Evolutionary conservation across 2,113 vertebrate genomes (phyloP), one percentile per base, ranked within the genome.

Genomic region (Hippocampus guttulatus): DNA sequence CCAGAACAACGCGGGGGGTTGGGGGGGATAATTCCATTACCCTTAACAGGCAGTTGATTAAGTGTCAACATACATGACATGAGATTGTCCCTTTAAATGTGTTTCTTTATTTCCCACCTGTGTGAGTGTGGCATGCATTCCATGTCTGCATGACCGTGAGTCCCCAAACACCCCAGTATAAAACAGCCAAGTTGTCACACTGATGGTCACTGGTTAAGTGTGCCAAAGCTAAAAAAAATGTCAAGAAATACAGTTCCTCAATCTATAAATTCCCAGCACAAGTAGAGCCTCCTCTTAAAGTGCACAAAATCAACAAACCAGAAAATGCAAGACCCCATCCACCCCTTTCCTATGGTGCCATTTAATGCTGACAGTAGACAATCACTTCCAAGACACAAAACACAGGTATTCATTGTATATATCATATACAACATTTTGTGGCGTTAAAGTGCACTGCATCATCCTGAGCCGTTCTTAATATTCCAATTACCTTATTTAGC

Each of bases 61-160:
- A 64, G 33, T 33, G 16, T 20, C 33, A 25, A 27, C 49, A 68
- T n/a, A 30, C 51, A n/a, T 15, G 20, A 67, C 25, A 38, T 15
- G 20, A 67, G 15, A 64, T 21, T 60, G 20, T 41, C 54, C 10
- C 25, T 14, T 62, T 8, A 55, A 67, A 41, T 54, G 51, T 65
- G 30, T 72, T 33, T 72, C 69, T 64, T 38, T 75, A 75, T 78
- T 51, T 38, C 45, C 47, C 0, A 72, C 86, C 87, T 87, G 88
- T 90, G 89, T 75, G 30, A 75, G 10, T 85, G 70, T 79, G 78
- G 85, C 85, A 84, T 87, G 86, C 57, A 77, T 73, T 75, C 76
- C 67, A 71, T 83, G 87, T 88, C 75, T 88, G 89, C 88, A 90
- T 89, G 90, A 71, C 81, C 85, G 68, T 76, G 73, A 51, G 73